Base-by-base conservation (phyloP, 2,888 invertebrate genomes). In the Agrochola litura region DNA sequence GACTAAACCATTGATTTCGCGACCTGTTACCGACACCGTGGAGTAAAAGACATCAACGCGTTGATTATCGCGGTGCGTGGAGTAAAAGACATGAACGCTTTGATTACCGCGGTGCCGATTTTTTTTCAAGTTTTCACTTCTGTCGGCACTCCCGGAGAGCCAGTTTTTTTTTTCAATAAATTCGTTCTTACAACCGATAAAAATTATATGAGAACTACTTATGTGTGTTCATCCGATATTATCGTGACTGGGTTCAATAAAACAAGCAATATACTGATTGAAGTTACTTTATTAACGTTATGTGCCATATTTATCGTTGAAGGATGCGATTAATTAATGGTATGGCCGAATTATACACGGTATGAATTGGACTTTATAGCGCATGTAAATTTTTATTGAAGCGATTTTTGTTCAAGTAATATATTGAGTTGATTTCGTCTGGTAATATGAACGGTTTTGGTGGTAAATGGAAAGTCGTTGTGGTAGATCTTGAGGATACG, bases 241-340 rank as follows among this genome's bases (percentile, higher is more conserved):
- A 73, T 85, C 89, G 89, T 89, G 89, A 89, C 87, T 87, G 19
- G 19, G 12, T 71, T 63, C 82, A 82, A 89, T 89, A 87, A 89
- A 88, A 76, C 80, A 82, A 76, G 56, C 71, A 79, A 83, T 86
- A 87, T 84, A 83, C 79, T 89, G 85, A 88, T 87, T 87, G 81
- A 81, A 86, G 82, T 78, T 88, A 86, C 81, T 88, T 89, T 89
- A 88, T 89, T 88, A 84, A 82, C 65, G 68, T 74, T 77, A 69
- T 82, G 65, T 61, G 41, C 63, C 37, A 75, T 84, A 87, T 89
- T 89, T 89, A 89, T 89, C 76, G 81, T 77, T 64, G 68, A 60
- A 68, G 69, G 68, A 56, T 61, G n/a, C 46, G 67, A 76, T 86
- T 83, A 86, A 87, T 88, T 87, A 88, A 88, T 86, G 73, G 72